Base-by-base conservation (phyloP, 2,797 vertebrate genomes). In the Helicolenus hilgendorfi region DNA sequence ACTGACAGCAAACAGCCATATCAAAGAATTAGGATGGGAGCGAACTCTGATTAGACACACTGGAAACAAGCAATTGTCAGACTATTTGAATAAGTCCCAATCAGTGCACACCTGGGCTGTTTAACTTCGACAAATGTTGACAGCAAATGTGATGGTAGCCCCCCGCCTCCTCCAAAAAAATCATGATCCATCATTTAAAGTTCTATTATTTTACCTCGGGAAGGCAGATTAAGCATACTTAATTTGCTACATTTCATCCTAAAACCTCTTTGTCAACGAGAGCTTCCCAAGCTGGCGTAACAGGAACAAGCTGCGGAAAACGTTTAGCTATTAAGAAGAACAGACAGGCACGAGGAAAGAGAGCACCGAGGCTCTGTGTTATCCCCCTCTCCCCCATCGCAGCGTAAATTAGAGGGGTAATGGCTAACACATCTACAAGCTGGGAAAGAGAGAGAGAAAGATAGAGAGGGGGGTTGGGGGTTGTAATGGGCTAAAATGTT, bases 201-300 rank as follows among this genome's bases (percentile, higher is more conserved):
- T 88, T 93, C 58, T 49, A 92, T 93, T 89, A 83, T 84, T 92
- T 85, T 77, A 89, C 84, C 84, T 72, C 79, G 55, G 83, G 26
- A 82, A 90, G 91, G 89, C 86, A 84, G 91, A 96, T 95, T 92
- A 91, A 87, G 69, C 60, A 22, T 82, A 84, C 79, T 94, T 96
- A 92, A 95, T 94, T 95, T 95, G 71, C 86, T 89, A 94, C 87
- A 87, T 94, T 94, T 95, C 88, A 89, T 92, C 89, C 81, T 89
- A 88, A 95, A 95, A 86, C 53, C 81, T 72, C 84, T 77, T 79
- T 73, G 81, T 85, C 87, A 73, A 68, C 9, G 36, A 83, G 71
- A 73, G 84, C 77, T 84, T 83, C 72, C 56, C 55, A 73, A 87
- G 84, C 82, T 84, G 80, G 82, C 85, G 59, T 87, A 84, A 86